Evolutionary conservation across 2,797 vertebrate species (phyloP).

Genomic region (Harpagifer antarcticus): DNA sequence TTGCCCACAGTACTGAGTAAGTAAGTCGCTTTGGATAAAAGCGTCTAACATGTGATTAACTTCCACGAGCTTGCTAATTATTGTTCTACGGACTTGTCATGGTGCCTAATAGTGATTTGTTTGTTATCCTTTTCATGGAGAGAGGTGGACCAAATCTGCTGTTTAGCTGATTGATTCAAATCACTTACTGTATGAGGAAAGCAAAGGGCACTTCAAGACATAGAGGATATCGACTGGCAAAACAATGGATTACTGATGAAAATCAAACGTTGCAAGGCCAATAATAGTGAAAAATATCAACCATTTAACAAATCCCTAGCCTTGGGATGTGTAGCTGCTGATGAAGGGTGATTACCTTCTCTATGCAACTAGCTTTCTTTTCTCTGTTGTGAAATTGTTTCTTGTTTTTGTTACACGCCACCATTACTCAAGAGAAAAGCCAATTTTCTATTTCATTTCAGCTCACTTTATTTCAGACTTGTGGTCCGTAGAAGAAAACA

Average conservation of each 20-base stretch:
- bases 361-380: background rate
- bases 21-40: too few relatives aligned
- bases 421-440: constrained; percentile 6
- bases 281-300: constrained; percentile 11
- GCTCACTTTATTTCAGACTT: constrained; percentile 16
- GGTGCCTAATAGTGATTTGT: constrained; percentile 17
- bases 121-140: constrained; percentile 13
- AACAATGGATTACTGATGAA: constrained; percentile 18
- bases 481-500: background rate
- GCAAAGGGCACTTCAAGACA: constrained; percentile 2
- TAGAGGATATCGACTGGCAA: constrained; percentile 9
- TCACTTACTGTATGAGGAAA: background rate
- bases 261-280: constrained; percentile 2
- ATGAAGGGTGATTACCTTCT: background rate
- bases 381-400: constrained; percentile 16
- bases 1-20: too few relatives aligned
- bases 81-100: constrained; percentile 28
- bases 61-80: constrained; percentile 22
- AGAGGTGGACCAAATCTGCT: constrained; percentile 6
- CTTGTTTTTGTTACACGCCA: constrained; percentile 9
- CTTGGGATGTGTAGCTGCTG: background rate
- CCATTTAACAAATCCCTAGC: background rate
- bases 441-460: constrained; percentile 10
- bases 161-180: background rate
- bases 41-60: constrained; percentile 21